Conservation (phyloP, 2,797 vertebrate species). For the Oreortyx pictus region DNA sequence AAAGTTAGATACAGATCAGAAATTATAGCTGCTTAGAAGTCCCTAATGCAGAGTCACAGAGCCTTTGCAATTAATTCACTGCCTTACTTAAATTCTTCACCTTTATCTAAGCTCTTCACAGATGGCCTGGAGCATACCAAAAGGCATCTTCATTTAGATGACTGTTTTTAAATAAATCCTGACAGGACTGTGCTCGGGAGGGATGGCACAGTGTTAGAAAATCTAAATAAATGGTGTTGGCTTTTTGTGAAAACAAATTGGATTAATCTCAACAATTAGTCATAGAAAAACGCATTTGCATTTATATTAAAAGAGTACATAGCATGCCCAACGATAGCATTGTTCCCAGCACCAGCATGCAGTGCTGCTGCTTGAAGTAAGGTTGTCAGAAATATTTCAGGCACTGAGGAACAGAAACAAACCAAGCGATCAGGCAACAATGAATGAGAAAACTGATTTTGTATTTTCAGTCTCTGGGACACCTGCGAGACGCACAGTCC, state of each 20-base stretch:
- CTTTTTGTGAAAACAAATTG: slow-evolving; percentile 64
- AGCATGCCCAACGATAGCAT: neutral
- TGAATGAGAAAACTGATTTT: neutral
- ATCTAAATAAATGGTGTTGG: slow-evolving; percentile 27
- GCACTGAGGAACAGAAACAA: slow-evolving; percentile 1
- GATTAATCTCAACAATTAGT: slow-evolving; percentile 65
- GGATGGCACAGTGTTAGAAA: neutral
- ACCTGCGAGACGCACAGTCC: neutral
- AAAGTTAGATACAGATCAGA: slow-evolving; percentile 8
- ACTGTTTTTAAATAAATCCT: slow-evolving; percentile 41
- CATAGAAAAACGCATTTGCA: slow-evolving; percentile 56
- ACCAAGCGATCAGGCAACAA: neutral
- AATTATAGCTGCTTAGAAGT: neutral
- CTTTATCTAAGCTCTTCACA: slow-evolving; percentile 27
- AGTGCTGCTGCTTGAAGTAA: slow-evolving; percentile 17
- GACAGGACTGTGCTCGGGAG: neutral
- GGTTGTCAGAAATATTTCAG: slow-evolving; percentile 13
- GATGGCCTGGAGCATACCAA: neutral
- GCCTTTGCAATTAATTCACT: slow-evolving; percentile 15
- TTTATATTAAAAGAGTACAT: slow-evolving; percentile 48
- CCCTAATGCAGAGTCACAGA: neutral
- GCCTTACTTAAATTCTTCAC: slow-evolving; percentile 39
- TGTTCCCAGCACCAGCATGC: neutral
- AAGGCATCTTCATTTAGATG: slow-evolving; percentile 12
- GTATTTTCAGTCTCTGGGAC: neutral